Evolutionary conservation across 2,797 vertebrate species (phyloP), one percentile per base, ranked within the genome.

Genomic region (Brachyalestes nurse): DNA sequence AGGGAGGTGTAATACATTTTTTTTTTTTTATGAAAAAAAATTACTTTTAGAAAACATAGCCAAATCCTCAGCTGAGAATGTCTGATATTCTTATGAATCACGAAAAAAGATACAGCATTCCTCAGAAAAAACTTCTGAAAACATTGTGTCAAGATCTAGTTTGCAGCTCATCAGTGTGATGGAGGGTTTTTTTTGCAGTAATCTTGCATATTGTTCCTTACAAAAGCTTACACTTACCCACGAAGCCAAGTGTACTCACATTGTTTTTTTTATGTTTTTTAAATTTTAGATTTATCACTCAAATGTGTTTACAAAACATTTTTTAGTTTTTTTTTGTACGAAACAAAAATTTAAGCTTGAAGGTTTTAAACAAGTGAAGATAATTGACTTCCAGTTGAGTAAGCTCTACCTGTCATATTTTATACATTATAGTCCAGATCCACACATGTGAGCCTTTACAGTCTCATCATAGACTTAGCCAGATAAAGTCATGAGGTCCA

Each of bases 1-100:
- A 90, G 88, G 87, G 57, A 76, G 89, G 90, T 86, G 86, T 73
- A 82, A 86, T 78, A 34, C 80, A 87, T 82, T 84, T 86, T 87
- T 87, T 90, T 28, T 28, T 34, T 34, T 34, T 34, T 34, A 90
- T 83, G 76, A 83, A 62, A 42, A 65, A 47, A 55, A 40, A 25
- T 87, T 70, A 65, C 88, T 89, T 89, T 92, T 91, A 92, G 93
- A 91, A 85, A 81, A 90, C 70, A 89, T 85, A 61, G 84, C 86
- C 89, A 92, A 90, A 92, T 91, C 91, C 90, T 90, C 84, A 91
- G 89, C 90, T 91, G 91, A 92, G 90, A 92, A 89, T 89, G 88
- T 65, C 87, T 92, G 92, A 93, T 93, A 90, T 92, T 92, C 89
- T 91, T 89, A 58, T 16, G 42, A 78, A 42, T 51, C 6, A 92